These are phyloP conservation scores for Papilio elwesi DNA, from an alignment of 2,888 invertebrate genomes.

Conservation along the genomic window DNA sequence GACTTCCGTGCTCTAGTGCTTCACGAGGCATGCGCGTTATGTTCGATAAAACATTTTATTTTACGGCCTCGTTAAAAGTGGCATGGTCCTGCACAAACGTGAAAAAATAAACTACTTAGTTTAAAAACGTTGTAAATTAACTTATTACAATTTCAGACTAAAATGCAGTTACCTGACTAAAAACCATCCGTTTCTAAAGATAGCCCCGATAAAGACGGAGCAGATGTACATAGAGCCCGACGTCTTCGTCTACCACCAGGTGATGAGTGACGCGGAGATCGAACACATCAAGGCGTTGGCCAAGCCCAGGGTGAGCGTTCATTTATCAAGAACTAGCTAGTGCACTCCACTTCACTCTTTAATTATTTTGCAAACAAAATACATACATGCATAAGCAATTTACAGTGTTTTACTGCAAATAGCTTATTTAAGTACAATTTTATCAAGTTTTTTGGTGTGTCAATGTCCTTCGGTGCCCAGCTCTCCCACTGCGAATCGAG, in stretches of 20 bases:
- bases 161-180: conserved; percentile 89
- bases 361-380: neutral
- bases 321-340: neutral
- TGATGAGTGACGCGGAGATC: conserved; percentile 95
- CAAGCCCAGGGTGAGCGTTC: conserved; percentile 89
- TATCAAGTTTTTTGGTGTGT: too few species aligned
- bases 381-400: neutral
- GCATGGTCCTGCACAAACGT: too few species aligned
- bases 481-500: too few species aligned
- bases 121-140: conserved; percentile 13
- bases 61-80: too few species aligned
- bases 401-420: too few species aligned
- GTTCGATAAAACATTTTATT: too few species aligned
- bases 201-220: conserved; percentile 93
- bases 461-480: too few species aligned
- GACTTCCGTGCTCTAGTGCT: neutral
- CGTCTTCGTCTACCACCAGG: conserved; percentile 93
- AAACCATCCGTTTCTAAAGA: conserved; percentile 87
- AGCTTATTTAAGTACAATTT: too few species aligned
- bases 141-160: conserved; percentile 69
- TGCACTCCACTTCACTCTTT: neutral
- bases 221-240: conserved; percentile 91
- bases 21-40: too few species aligned
- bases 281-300: conserved; percentile 92
- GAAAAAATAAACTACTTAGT: too few species aligned